Evolutionary conservation across 1,140 invertebrate species (phyloP).

Genomic region (Pogonomyrmex barbatus): DNA sequence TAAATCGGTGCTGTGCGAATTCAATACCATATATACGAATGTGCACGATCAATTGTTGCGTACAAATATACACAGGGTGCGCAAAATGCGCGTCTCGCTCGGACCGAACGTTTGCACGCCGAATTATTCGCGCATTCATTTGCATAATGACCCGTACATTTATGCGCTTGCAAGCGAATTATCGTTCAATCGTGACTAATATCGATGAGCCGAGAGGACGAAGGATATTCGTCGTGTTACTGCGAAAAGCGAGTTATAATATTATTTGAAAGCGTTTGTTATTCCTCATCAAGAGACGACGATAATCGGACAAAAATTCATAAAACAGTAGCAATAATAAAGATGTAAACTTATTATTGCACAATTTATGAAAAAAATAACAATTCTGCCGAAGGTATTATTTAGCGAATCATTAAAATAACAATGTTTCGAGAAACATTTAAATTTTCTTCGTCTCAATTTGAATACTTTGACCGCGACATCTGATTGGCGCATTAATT

Average conservation of each 20-base stretch:
- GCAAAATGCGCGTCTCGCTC: conserved; percentile 33
- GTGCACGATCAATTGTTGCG: conserved; percentile 72
- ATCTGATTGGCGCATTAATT: conserved; percentile 13
- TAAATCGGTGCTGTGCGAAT: conserved; percentile 83
- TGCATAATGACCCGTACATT: conserved; percentile 41
- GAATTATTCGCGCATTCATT: conserved; percentile 48
- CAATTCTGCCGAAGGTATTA: not conserved
- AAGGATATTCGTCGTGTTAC: not conserved
- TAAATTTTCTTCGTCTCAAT: conserved; percentile 5
- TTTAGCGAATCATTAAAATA: not conserved
- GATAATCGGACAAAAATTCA: not conserved
- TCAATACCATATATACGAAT: conserved; percentile 70
- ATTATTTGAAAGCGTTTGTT: not conserved
- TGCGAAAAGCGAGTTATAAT: not conserved
- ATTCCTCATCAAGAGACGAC: not conserved
- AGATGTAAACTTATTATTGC: not conserved
- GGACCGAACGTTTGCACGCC: conserved; percentile 38
- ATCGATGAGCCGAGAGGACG: conserved; percentile 12
- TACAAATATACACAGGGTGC: conserved; percentile 59
- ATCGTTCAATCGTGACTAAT: conserved; percentile 43
- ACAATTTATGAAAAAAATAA: not conserved
- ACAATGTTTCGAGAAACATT: not conserved
- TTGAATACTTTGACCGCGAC: not conserved
- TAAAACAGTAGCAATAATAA: not conserved
- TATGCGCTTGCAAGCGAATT: conserved; percentile 24